Base-by-base conservation (phyloP, 2,113 vertebrate species). In the Neoarius graeffei region DNA sequence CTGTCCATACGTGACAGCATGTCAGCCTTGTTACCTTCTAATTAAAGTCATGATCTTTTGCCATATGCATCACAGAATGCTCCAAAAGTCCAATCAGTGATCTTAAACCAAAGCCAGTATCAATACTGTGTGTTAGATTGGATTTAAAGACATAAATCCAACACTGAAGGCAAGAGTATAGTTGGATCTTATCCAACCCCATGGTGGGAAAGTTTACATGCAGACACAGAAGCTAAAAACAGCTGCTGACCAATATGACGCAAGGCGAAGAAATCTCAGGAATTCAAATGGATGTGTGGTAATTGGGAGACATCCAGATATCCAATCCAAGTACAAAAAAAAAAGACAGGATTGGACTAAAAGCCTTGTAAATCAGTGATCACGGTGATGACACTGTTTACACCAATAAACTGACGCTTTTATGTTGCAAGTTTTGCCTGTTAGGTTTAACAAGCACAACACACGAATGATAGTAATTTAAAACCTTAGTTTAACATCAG, bases 121-220 rank as follows among this genome's bases (percentile, higher is more conserved):
- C 10, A 42, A 71, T 11, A 59, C 4, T 57, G 35, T 59, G 74
- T 80, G 54, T 81, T 74, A 82, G 10, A 62, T 13, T 15, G 79
- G 19, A 59, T 7, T 35, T 14, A 56, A 54, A 13, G 13, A 64
- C 42, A 84, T 15, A 60, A 79, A 83, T 83, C 77, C 14, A 35
- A 54, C 62, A 2, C 20, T 54, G 54, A 82, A 80, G 9, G 1
- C 48, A 48, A 15, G 50, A 13, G n/a, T n/a, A 25, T 50, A n/a
- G 50, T 11, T 60, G 27, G 50, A 10, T 1, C 13, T 5, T 17
- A 19, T 60, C 35, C 48, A 79, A 77, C 56, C 57, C 8, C 8
- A 52, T n/a, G 54, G 86, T 88, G 85, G 87, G 84, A 89, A 90
- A 73, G 88, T 90, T 91, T 74, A 83, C 86, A 62, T 84, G 60